These are phyloP conservation scores for Saccopteryx bilineata DNA, from an alignment of 2,113 vertebrate genomes.

Conservation along the genomic window DNA sequence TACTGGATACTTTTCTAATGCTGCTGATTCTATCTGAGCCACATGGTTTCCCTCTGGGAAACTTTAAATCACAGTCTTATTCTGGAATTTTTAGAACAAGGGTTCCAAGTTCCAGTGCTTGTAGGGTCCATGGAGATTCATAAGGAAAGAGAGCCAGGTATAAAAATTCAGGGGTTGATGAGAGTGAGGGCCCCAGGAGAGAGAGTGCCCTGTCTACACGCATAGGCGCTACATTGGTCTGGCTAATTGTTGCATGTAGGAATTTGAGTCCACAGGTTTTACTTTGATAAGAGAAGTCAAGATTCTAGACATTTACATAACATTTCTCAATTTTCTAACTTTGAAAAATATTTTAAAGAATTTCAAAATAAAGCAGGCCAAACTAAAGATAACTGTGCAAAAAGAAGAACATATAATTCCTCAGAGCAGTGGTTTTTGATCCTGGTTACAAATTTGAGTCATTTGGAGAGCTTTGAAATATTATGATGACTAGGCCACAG, in stretches of 20 bases:
- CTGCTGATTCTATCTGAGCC: slow-evolving; percentile 15
- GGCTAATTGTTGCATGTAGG: background rate
- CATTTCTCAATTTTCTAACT: slow-evolving; percentile 47
- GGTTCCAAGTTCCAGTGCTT: background rate
- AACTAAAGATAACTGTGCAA: background rate
- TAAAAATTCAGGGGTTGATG: background rate
- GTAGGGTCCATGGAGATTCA: background rate
- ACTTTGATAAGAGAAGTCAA: background rate
- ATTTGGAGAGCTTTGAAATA: background rate
- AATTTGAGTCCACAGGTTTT: background rate
- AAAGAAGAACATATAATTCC: background rate
- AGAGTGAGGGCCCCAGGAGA: background rate
- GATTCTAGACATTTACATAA: background rate
- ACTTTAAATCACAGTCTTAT: background rate
- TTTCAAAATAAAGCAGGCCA: background rate
- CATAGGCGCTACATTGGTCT: too few species aligned
- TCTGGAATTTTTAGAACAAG: slow-evolving; percentile 41
- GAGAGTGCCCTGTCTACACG: background rate
- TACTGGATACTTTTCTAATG: background rate
- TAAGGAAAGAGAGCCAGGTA: background rate
- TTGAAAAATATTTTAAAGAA: slow-evolving; percentile 19
- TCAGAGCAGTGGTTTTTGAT: background rate
- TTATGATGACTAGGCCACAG: background rate
- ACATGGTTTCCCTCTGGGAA: background rate
- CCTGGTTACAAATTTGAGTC: background rate